Evolutionary conservation across 2,888 invertebrate genomes (phyloP), one percentile per base, ranked within the genome.

Genomic region (Cerceris rybyensis): DNA sequence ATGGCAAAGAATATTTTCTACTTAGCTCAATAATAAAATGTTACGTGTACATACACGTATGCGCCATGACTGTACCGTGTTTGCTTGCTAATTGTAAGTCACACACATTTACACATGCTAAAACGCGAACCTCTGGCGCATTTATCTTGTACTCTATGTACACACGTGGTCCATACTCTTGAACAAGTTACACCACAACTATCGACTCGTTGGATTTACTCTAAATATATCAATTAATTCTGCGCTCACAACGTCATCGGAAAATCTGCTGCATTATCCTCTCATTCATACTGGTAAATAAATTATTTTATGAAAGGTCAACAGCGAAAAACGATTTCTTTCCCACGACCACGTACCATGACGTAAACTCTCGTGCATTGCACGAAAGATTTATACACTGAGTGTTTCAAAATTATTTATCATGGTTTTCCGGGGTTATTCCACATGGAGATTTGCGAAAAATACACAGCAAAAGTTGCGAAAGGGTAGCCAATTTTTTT

Each of bases 221-320:
- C 9, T 54, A 28, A 69, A 13, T 65, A 54, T 61, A 52, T 78
- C 49, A 46, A 52, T 63, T 55, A 28, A 57, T 67, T 59, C 58
- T 75, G 58, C 63, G 75, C 80, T 75, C 72, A n/a, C 57, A 74
- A 58, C 50, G 75, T 68, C 71, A 54, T 75, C 71, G 60, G 75
- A 58, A 43, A 68, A 49, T 78, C 75, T n/a, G 82, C 80, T 87
- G 81, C 86, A 85, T 78, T 78, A 86, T 83, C 83, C 84, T 86
- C 82, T 87, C 87, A 86, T 87, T 88, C 86, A 76, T 83, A 85
- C 84, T 85, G 87, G 85, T 83, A 82, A 89, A 90, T 89, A 90
- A 90, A 90, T 90, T 90, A 88, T 89, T 89, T 89, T 85, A 84
- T 83, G 85, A 84, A 84, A 84, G 63, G 75, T 59, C 70, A 71